These are phyloP conservation scores for Acrocephalus scirpaceus DNA, from an alignment of 2,797 vertebrate genomes.

Conservation along the genomic window DNA sequence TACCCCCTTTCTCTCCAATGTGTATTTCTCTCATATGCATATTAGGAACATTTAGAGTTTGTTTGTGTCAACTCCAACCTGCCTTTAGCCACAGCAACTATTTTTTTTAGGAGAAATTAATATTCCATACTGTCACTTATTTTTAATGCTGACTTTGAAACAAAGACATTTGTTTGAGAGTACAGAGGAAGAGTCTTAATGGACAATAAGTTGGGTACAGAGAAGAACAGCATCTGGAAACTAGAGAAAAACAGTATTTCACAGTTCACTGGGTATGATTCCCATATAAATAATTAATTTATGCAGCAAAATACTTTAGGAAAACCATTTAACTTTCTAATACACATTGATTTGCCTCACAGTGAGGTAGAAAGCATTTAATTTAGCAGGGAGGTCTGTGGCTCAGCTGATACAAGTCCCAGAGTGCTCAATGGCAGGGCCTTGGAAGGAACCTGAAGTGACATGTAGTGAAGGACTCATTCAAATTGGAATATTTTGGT, in stretches of 20 bases:
- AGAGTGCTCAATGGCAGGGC: neutral
- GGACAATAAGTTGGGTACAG: neutral
- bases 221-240: neutral
- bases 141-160: constrained; percentile 5
- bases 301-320: neutral
- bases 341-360: neutral
- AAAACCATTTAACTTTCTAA: neutral
- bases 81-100: neutral
- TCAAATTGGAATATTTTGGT: neutral
- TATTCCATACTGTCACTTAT: neutral
- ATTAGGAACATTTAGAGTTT: neutral
- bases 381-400: neutral
- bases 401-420: neutral
- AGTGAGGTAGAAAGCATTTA: neutral
- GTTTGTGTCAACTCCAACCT: neutral
- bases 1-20: accelerated
- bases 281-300: neutral
- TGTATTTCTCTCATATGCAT: neutral
- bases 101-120: neutral
- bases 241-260: neutral
- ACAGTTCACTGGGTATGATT: neutral
- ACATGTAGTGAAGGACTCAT: neutral
- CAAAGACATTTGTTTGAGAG: neutral
- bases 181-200: neutral
- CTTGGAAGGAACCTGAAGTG: neutral